These are phyloP conservation scores for Bovichtus diacanthus DNA, from an alignment of 2,797 vertebrate genomes.

Conservation along the genomic window DNA sequence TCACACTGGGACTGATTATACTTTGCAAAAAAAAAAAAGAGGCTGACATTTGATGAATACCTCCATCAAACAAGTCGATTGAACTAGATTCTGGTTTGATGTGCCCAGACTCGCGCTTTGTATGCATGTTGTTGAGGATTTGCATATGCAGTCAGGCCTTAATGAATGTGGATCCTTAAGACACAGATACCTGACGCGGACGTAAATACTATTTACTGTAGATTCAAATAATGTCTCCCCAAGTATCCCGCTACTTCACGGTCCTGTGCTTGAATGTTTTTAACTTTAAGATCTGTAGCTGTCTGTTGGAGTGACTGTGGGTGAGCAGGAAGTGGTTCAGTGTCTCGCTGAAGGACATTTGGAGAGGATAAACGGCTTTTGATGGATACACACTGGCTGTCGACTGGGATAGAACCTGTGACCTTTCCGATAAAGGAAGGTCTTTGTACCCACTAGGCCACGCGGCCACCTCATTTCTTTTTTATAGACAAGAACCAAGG, in stretches of 20 bases:
- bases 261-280: constrained; percentile 14
- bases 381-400: constrained; percentile 53
- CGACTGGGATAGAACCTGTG: constrained; percentile 39
- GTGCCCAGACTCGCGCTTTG: background rate
- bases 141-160: constrained; percentile 1
- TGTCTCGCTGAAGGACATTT: constrained; percentile 47
- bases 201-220: background rate
- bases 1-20: background rate
- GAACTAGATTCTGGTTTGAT: constrained; percentile 31
- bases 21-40: constrained; percentile 36
- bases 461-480: constrained; percentile 24
- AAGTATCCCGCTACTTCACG: background rate
- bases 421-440: constrained; percentile 64
- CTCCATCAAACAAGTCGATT: constrained; percentile 38
- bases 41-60: constrained; percentile 54
- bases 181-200: background rate
- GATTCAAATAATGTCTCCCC: background rate
- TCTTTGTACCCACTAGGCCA: constrained; percentile 42
- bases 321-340: constrained; percentile 27
- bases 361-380: constrained; percentile 56
- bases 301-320: constrained; percentile 24
- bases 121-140: background rate
- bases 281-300: constrained; percentile 30
- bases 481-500: constrained; percentile 41
- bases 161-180: background rate